Evolutionary conservation across 2,113 vertebrate species (phyloP), one percentile per base, ranked within the genome.

Genomic region (Pelecanus crispus): DNA sequence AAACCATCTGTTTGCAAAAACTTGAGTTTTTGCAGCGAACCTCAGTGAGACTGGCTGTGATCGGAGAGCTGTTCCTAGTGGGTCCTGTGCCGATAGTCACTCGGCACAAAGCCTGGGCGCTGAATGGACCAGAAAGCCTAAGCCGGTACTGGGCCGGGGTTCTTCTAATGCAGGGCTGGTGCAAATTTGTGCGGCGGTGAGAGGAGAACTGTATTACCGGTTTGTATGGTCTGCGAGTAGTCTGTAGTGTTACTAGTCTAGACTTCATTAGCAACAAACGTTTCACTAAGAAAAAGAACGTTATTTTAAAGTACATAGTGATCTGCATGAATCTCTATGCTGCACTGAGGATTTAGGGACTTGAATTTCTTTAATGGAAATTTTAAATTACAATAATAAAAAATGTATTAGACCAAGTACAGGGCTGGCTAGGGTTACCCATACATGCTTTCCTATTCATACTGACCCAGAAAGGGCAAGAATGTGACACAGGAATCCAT

Each of bases 391-490:
- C 92, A 47, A 19, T 59, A 75, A 68, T 83, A 49, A 94, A 95
- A 97, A 91, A 91, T 31, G 28, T 78, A 28, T 91, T 85, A 85
- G 72, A 91, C 95, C 90, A 86, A 96, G 92, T 89, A 93, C 80
- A 91, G 87, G 92, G 79, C 87, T 97, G 97, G 89, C 93, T 96
- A 94, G 40, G 50, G 40, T 96, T 97, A 96, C 82, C 80, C 66
- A 72, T 92, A 94, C 75, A 68, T 96, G 84, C 94, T 97, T 98
- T 96, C 93, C 63, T 97, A 63, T 95, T 97, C 40, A 20, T 95
- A 87, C 47, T 95, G 96, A 96, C 97, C 79, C 97, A 90, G 75
- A 97, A 98, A 97, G 95, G 96, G 97, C 97, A 96, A 94, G 87
- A 93, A 72, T 75, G 79, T 80, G 92, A 91, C 90, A 92, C 90